Conservation (phyloP, 2,113 vertebrate genomes). For the Phrynosoma blainvillii region DNA sequence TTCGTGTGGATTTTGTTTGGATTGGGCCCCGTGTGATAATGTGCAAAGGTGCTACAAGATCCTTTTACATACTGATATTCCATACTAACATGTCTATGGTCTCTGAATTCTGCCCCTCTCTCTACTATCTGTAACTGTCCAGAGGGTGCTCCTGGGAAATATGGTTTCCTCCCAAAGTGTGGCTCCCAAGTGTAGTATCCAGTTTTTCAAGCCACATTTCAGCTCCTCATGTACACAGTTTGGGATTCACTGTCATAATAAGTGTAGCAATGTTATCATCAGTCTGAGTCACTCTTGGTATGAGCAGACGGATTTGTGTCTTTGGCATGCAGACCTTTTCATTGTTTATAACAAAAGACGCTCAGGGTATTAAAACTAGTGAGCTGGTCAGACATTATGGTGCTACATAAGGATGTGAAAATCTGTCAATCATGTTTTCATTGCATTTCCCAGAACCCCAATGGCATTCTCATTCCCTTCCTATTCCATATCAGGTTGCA, state of each 20-base stretch:
- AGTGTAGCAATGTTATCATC: not conserved
- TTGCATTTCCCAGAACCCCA: not conserved
- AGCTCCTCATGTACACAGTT: not conserved
- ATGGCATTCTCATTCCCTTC: not conserved
- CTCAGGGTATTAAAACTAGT: not conserved
- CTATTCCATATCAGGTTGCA: not conserved
- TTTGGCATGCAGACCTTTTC: not conserved
- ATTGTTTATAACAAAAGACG: not conserved
- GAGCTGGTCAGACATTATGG: not conserved
- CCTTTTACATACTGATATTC: too few species aligned
- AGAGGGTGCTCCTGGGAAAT: not conserved
- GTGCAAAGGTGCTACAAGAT: too few species aligned
- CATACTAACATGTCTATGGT: too few species aligned
- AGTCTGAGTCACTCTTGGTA: not conserved
- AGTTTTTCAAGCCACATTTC: not conserved
- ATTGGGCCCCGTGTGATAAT: too few species aligned
- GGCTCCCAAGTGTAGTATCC: not conserved
- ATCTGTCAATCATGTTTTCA: not conserved
- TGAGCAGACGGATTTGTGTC: not conserved
- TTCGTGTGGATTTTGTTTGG: too few species aligned
- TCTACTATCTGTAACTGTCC: too few species aligned
- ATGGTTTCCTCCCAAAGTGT: not conserved
- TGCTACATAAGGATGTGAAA: not conserved
- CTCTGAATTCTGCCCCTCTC: too few species aligned
- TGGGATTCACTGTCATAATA: not conserved